Base-by-base conservation (phyloP, 2,888 invertebrate genomes). In the Ceratothoa steindachneri region DNA sequence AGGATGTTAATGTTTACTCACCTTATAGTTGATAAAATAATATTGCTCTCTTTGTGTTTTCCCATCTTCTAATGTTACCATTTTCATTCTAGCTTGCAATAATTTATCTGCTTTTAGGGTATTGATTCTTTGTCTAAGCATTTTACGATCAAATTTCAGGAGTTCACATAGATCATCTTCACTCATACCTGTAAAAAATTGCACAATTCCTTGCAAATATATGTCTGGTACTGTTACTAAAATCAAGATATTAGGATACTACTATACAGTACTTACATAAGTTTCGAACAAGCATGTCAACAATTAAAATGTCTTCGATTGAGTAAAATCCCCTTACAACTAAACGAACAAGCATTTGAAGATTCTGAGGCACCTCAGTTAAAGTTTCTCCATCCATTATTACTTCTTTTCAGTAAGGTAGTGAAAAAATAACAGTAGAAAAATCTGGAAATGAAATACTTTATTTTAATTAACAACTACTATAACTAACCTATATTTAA, bases 21-120 rank as follows among this genome's bases (percentile, higher is more conserved):
- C 88, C 83, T 95, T 95, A 85, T 97, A 97, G 85, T 97, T 97
- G 81, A 97, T 97, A 83, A 95, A 97, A 85, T 97, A 97, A 85
- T 96, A 97, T 85, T 96, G 97, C 24, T 96, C 95, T 87, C 95
- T 93, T 82, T 94, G 95, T 31, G 95, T 93, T 86, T 95, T 95
- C 2, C 95, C 95, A 85, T 97, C 97, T 0, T 90, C 88, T 41
- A 93, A 95, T 71, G 97, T 97, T 87, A 97, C 97, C 92, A 97
- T 95, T 86, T 93, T 90, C 82, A 97, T 87, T 81, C 94, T 88
- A 31, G 93, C 91, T 88, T 94, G 94, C 80, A 95, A 91, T 83
- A 97, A 95, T 86, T 96, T 95, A 84, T 97, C 97, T 83, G 90
- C 93, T 84, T 92, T 91, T 76, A 97, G 85, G 0, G 90, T 90